Base-by-base conservation (phyloP, 2,888 invertebrate species). In the Lobophora halterata region DNA sequence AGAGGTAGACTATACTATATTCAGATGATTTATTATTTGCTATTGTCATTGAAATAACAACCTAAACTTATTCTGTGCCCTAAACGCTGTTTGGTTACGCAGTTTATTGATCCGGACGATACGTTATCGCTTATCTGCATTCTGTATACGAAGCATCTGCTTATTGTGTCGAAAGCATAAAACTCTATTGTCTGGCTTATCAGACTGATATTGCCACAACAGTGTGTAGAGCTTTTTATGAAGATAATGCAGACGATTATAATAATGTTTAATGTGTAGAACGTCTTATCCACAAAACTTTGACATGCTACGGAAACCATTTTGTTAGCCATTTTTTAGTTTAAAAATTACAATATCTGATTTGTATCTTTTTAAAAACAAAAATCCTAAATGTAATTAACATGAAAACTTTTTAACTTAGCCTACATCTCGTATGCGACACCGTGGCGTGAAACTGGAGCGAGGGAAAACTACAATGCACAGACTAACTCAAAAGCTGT, bases 101-200 rank as follows among this genome's bases (percentile, higher is more conserved):
- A 58, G 65, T 73, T 63, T 85, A 85, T 85, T 77, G 83, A 85
- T 83, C 80, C 65, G 53, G 51, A 59, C 9, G 82, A 83, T 85
- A 17, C 11, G 62, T 71, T 83, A 83, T 85, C 85, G 66, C 67
- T 76, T 82, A 80, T 80, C 85, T 71, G 49, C 49, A 48, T 13
- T 41, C 25, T 37, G 39, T 43, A 38, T 39, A 45, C 47, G 36
- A 30, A 29, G 7, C 30, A 47, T 47, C 42, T 44, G 46, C 43
- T 31, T 47, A 43, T 37, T 37, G 36, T 24, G 31, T 33, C 21
- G 37, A 32, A 46, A 17, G 30, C 31, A 30, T 33, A 28, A 33
- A 30, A 30, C 33, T 33, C 20, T 20, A 47, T 48, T 46, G 43
- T 39, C 31, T 14, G 19, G 7, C 10, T 48, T 46, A 41, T 39